Base-by-base conservation (phyloP, 2,113 vertebrate species). In the Pangasianodon hypophthalmus region DNA sequence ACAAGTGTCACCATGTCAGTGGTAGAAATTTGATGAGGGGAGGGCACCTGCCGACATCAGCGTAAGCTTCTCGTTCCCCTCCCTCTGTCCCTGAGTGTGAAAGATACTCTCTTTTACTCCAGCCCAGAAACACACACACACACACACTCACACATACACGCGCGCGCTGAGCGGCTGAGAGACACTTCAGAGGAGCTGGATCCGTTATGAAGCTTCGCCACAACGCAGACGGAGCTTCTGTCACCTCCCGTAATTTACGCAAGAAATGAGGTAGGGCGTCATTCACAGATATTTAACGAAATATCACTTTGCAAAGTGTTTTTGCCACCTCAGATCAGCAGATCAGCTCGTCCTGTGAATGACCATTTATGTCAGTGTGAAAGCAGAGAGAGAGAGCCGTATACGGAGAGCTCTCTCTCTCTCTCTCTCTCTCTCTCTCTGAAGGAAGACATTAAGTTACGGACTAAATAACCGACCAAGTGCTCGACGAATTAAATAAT, bases 1-100 rank as follows among this genome's bases (percentile, higher is more conserved):
- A 95, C 95, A 94, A 95, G 92, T 90, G 93, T 92, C 93, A 93
- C 92, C 93, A 93, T 94, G 52, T 92, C 89, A 87, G 60, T 80
- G 90, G 86, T 85, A 94, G 93, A 94, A 92, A 93, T 93, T 92
- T 92, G 91, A 87, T 83, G 19, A 92, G 92, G 93, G 94, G 94
- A 92, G 95, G 93, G 93, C 87, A 93, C 91, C 92, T 89, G 90
- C 85, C 87, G 77, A 80, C 91, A 89, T 71, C 88, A 91, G 84
- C 90, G 86, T 37, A 86, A 89, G 87, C 13, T 77, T 73, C 50
- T 11, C 56, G 48, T 67, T 71, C 87, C 85, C 84, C 91, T 94
- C 92, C 67, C 90, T 90, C 69, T 32, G 56, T 69, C 90, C 81
- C 58, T 11, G 83, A 83, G 50, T 88, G 84, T 32, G 19, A 84